Base-by-base conservation (phyloP, 2,888 invertebrate genomes). In the Macaria notata region DNA sequence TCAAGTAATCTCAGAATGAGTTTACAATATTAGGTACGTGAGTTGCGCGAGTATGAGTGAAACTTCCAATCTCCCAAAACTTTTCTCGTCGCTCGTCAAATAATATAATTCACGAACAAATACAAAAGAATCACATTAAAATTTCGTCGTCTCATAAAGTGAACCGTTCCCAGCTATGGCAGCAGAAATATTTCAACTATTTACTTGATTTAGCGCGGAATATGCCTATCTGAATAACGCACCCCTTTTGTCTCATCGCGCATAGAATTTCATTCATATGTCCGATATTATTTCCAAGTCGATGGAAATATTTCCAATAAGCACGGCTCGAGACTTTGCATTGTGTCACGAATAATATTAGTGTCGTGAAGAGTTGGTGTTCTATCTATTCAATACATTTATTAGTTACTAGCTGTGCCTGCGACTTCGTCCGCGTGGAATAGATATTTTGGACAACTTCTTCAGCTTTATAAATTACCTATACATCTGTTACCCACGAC, bases 251-350 rank as follows among this genome's bases (percentile, higher is more conserved):
- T 83, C 75, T 79, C 67, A 71, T 72, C 69, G 61, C 72, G 73
- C 72, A 19, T 71, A 76, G 75, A 84, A 81, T 81, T 81, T 81
- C 77, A 81, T 84, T 84, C 79, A 81, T 81, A 83, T 78, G 79
- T 79, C 76, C 79, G 74, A 85, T 80, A 84, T 83, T 81, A 81
- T 80, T 84, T 85, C 83, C 84, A 73, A 65, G 62, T 79, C 77
- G 80, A 79, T 82, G 78, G 81, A 81, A 81, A 85, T 82, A 85
- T 87, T 86, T 86, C 75, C 86, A 88, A 86, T 87, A 86, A 81
- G 81, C 75, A 76, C 69, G 65, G 68, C 63, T 46, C 65, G 69
- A 65, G 71, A 76, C 71, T 78, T 74, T 74, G 70, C 74, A 78
- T 78, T 75, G 72, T 73, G 74, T 71, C 73, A 68, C 68, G 69